A percentile compares a stretch with the other conserved stretches of the same genome.
These are phyloP conservation scores for Caradrina clavipalpis DNA, from an alignment of 2,888 invertebrate genomes.

Conservation along the genomic window DNA sequence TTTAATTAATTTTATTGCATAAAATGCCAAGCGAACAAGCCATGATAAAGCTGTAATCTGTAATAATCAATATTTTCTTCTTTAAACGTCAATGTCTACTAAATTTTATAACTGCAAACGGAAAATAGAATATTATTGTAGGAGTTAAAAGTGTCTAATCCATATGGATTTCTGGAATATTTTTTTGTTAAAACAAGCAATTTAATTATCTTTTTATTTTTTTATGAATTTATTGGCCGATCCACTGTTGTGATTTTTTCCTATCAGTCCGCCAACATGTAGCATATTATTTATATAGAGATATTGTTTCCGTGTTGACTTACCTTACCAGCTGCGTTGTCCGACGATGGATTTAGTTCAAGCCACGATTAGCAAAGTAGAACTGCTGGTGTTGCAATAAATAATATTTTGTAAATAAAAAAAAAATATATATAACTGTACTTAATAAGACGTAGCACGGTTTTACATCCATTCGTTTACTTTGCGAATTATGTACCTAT, in stretches of 20 bases:
- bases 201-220: neutral
- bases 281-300: neutral
- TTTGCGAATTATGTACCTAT: neutral
- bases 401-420: neutral
- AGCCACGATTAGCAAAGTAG: neutral
- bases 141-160: too few relatives aligned
- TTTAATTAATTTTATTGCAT: too few relatives aligned
- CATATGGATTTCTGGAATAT: too few relatives aligned
- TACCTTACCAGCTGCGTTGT: constrained; percentile 6
- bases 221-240: neutral
- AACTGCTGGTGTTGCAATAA: neutral
- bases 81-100: too few relatives aligned
- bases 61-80: neutral
- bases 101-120: too few relatives aligned
- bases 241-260: neutral
- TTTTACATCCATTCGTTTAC: neutral
- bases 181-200: neutral
- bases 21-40: neutral
- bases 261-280: neutral
- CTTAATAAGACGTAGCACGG: neutral
- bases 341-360: neutral
- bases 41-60: neutral
- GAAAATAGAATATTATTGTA: too few relatives aligned
- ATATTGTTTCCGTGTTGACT: constrained; percentile 9
- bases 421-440: neutral